phyloP scores from a whole-genome alignment of 2,113 vertebrate species.

The Suricata suricatta region DNA sequence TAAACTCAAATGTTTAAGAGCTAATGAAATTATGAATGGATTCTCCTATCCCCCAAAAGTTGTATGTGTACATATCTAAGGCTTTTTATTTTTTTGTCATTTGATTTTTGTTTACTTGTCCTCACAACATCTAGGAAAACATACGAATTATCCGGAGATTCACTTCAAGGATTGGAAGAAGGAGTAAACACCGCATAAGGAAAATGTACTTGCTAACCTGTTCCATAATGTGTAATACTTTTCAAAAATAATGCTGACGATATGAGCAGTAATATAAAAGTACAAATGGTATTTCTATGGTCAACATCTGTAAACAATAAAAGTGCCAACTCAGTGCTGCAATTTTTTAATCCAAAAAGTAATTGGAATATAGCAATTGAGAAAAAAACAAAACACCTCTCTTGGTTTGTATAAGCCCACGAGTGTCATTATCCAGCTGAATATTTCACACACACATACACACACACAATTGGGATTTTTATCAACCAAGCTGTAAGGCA shows the following conservation, averaged over 20 bases:
- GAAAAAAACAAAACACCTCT: background rate
- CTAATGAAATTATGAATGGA: slow-evolving; percentile 36
- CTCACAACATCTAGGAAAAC: slow-evolving; percentile 49
- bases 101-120: slow-evolving; percentile 47
- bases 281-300: slow-evolving; percentile 42
- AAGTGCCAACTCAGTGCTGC: slow-evolving; percentile 3
- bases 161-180: slow-evolving; percentile 56
- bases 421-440: slow-evolving; percentile 67
- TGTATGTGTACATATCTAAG: background rate
- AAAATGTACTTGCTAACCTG: slow-evolving; percentile 53
- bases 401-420: slow-evolving; percentile 23
- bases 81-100: slow-evolving; percentile 37
- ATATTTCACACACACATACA: slow-evolving; percentile 44
- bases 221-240: background rate
- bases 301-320: slow-evolving; percentile 35
- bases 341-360: slow-evolving; percentile 34
- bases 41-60: background rate
- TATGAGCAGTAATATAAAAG: slow-evolving; percentile 8
- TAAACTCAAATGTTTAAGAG: slow-evolving; percentile 29
- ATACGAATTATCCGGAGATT: slow-evolving; percentile 46
- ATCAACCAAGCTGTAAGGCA: slow-evolving; percentile 74
- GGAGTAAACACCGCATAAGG: slow-evolving; percentile 58
- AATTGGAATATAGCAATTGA: background rate
- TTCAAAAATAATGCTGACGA: slow-evolving; percentile 44
- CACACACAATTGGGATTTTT: slow-evolving; percentile 67